Evolutionary conservation across 2,113 vertebrate species (phyloP).

Genomic region (Callospermophilus lateralis): DNA sequence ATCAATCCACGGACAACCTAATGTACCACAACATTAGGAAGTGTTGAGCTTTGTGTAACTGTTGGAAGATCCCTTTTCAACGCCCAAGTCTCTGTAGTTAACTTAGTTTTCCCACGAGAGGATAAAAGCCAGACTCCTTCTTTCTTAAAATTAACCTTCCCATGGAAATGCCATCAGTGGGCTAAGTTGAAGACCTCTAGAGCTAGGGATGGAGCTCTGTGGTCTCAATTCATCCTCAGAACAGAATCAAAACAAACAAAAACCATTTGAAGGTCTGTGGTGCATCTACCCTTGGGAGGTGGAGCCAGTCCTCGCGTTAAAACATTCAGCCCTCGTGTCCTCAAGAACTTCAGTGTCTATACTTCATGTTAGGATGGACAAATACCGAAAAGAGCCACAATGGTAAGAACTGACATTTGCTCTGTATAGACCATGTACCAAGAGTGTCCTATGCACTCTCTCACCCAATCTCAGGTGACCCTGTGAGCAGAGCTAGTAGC

Average conservation of each 20-base stretch:
- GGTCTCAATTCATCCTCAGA: no score
- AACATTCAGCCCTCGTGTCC: neutral
- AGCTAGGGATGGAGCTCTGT: no score
- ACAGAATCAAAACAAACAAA: no score
- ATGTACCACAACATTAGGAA: slow-evolving; percentile 69
- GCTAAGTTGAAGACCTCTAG: neutral
- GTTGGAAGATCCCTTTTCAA: neutral
- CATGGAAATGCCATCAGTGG: slow-evolving; percentile 22
- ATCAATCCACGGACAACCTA: neutral
- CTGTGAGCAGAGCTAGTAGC: neutral
- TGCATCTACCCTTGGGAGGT: neutral
- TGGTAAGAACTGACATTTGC: neutral
- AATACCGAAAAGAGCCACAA: neutral
- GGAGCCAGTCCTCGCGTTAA: neutral
- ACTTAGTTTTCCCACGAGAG: slow-evolving; percentile 44
- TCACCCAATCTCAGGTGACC: neutral
- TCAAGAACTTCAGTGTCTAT: slow-evolving; percentile 23
- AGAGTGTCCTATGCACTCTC: neutral
- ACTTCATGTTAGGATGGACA: slow-evolving; percentile 19
- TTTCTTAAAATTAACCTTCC: neutral
- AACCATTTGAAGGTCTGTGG: neutral
- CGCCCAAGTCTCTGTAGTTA: neutral
- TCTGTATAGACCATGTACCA: neutral
- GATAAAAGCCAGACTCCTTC: neutral
- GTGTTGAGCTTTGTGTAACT: slow-evolving; percentile 37